Percentiles rank a stretch among this genome's conserved stretches.
Conservation (phyloP, 2,113 vertebrate species). For the Rhea americana region DNA sequence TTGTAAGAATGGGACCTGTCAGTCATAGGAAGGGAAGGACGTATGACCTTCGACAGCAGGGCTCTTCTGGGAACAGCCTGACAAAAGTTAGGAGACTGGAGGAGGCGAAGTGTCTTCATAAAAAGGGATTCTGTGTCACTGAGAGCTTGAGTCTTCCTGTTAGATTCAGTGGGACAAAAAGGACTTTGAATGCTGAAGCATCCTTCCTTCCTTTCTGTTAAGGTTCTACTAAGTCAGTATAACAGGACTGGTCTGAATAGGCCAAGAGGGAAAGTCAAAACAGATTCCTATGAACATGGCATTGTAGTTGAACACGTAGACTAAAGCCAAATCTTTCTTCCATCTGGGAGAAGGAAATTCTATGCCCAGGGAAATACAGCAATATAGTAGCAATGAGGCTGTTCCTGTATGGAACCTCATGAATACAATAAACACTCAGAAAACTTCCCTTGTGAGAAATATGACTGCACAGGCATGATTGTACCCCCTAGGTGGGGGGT, state of each 20-base stretch:
- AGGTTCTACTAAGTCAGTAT: neutral
- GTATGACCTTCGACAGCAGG: conserved; percentile 53
- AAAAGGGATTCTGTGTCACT: neutral
- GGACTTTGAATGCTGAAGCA: neutral
- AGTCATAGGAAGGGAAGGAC: conserved; percentile 45
- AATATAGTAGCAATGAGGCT: neutral
- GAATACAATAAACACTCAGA: neutral
- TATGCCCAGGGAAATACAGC: neutral
- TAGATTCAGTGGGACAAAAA: neutral
- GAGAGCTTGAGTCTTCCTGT: neutral
- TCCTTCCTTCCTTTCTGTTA: neutral
- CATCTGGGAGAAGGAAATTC: neutral
- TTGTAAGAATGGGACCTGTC: conserved; percentile 80
- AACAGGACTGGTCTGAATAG: neutral
- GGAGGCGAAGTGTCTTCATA: neutral
- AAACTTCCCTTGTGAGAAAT: neutral
- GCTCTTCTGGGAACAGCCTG: conserved; percentile 58
- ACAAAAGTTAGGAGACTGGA: conserved; percentile 18
- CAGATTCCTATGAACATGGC: neutral
- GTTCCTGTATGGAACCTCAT: neutral
- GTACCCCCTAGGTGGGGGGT: neutral
- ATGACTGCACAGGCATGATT: neutral
- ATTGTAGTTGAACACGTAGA: neutral
- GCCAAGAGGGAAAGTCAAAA: neutral
- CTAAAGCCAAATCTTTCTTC: neutral